Base-by-base conservation (phyloP, 2,113 vertebrate species). In the Paraplagusia blochii region DNA sequence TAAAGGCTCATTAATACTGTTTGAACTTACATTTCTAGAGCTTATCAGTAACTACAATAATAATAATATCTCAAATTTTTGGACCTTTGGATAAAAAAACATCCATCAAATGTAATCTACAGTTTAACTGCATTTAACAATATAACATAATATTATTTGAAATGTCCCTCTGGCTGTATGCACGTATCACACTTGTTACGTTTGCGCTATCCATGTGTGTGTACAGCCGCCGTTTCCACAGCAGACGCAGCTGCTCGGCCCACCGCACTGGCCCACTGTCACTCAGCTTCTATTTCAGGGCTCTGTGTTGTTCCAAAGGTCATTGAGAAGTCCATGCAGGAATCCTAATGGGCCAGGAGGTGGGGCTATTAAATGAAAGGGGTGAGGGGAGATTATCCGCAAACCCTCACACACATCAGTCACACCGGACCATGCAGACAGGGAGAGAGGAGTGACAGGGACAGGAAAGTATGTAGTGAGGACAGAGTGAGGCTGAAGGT, bases 171-270 rank as follows among this genome's bases (percentile, higher is more conserved):
- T 17, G 40, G 57, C 14, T 36, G 16, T 15, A 34, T 60, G 19
- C 13, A 17, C 10, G 1, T 13, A 22, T 29, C 35, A 2, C 29
- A 0, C 0, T 8, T 62, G 60, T 64, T 33, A 29, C 16, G 10
- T 49, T 16, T 14, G 7, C 17, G 15, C 38, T 16, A 6, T 7
- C 40, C 5, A n/a, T 9, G 17, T 36, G 35, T 77, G 62, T 81
- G 77, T 74, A 72, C 69, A 74, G 58, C 39, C 66, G 48, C 52
- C 48, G 87, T 90, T 82, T 86, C 83, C 77, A 88, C 75, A 88
- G 80, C 81, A 87, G 81, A 85, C 18, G 83, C 90, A 92, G 89
- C 90, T 92, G 89, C 83, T 84, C 12, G 13, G 52, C 58, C 63
- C 53, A 36, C 42, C 76, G 80, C 75, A 55, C 64, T 56, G 70